Evolutionary conservation across 2,113 vertebrate genomes (phyloP).

Genomic region (Argyrosomus japonicus): DNA sequence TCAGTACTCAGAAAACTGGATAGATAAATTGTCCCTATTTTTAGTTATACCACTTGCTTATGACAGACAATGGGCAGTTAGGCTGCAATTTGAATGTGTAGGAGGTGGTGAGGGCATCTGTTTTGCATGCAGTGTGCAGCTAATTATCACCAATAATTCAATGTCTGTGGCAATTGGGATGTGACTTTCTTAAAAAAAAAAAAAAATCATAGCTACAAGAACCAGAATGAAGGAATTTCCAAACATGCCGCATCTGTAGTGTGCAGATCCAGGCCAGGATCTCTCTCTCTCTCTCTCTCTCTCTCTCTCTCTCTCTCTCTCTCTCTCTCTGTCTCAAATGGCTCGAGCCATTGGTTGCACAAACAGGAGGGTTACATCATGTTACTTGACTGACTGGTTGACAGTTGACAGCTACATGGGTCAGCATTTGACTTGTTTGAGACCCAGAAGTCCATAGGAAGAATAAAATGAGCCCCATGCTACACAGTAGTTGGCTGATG

Average conservation of each 20-base stretch:
- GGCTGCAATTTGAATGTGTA: slow-evolving; percentile 35
- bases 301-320: not conserved
- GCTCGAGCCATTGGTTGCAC: not conserved
- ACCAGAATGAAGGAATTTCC: not conserved
- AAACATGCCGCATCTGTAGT: slow-evolving; percentile 8
- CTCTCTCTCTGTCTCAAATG: not conserved
- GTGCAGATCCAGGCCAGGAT: not conserved
- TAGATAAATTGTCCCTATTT: not conserved
- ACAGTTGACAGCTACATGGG: not conserved
- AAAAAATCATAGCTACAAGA: not conserved
- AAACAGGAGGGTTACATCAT: slow-evolving; percentile 5
- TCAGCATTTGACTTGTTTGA: slow-evolving; percentile 14
- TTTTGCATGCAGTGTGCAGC: slow-evolving; percentile 28
- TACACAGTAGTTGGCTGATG: too few relatives aligned
- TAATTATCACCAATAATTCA: slow-evolving; percentile 14
- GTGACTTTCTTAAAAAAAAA: not conserved
- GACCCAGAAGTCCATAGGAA: not conserved
- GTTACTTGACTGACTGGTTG: slow-evolving; percentile 13
- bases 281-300: not conserved
- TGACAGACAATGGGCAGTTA: slow-evolving; percentile 20
- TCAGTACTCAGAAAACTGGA: not conserved
- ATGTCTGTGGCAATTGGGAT: slow-evolving; percentile 4
- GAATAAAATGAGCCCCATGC: not conserved
- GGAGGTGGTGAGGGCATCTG: slow-evolving; percentile 16
- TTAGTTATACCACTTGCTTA: slow-evolving; percentile 9